A percentile compares a stretch with the other conserved stretches of the same genome.
These are phyloP conservation scores for Drosophila carrolli DNA, from an alignment of 1,140 invertebrate genomes.

Conservation along the genomic window DNA sequence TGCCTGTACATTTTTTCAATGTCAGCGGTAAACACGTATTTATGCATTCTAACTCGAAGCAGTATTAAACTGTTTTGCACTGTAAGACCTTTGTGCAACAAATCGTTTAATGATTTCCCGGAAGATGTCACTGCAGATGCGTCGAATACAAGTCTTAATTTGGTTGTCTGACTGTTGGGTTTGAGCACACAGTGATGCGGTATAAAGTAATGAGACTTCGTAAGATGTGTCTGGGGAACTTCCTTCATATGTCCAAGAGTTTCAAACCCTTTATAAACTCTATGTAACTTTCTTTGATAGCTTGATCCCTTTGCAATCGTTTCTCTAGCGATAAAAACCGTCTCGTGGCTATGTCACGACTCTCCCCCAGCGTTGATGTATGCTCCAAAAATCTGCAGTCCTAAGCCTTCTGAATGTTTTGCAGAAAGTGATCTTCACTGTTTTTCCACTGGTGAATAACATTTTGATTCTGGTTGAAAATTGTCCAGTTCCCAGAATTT, in stretches of 20 bases:
- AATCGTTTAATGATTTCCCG: background rate
- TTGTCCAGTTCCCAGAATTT: no score
- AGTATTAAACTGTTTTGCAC: background rate
- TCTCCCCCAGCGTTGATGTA: background rate
- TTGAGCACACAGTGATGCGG: no score
- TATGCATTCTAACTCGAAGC: background rate
- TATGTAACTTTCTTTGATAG: slow-evolving; percentile 14
- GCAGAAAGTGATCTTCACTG: background rate
- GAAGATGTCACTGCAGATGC: background rate
- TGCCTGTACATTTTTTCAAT: no score
- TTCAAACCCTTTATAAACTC: slow-evolving; percentile 71
- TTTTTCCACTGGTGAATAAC: slow-evolving; percentile 5
- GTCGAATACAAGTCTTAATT: no score
- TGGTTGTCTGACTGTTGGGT: no score
- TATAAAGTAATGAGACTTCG: no score
- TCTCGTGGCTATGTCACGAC: background rate
- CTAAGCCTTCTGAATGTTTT: background rate
- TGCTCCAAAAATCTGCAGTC: slow-evolving; percentile 6
- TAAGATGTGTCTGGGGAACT: background rate
- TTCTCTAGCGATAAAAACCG: background rate
- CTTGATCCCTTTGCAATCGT: slow-evolving; percentile 3
- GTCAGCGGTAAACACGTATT: background rate
- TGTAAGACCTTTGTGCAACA: no score
- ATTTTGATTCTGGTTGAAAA: no score
- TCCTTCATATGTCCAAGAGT: slow-evolving; percentile 69